These are phyloP conservation scores for Peucedramus taeniatus DNA, from an alignment of 2,113 vertebrate genomes.

Conservation along the genomic window DNA sequence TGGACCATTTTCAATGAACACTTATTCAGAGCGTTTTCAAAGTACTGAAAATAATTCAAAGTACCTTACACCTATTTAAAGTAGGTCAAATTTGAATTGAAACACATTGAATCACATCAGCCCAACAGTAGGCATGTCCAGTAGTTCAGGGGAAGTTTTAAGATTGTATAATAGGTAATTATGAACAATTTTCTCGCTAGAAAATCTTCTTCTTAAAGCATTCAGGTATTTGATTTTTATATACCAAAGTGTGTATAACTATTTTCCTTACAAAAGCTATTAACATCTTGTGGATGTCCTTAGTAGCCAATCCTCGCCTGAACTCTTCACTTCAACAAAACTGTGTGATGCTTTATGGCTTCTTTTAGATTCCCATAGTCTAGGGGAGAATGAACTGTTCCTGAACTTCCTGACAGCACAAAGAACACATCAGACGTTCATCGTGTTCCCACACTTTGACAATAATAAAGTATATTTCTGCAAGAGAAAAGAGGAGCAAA, in stretches of 20 bases:
- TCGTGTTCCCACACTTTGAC: background rate
- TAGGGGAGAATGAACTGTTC: background rate
- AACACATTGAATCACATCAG: background rate
- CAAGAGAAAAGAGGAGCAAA: background rate
- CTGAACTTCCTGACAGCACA: background rate
- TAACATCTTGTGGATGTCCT: background rate
- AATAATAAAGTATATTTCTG: background rate
- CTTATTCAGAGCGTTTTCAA: background rate
- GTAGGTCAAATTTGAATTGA: background rate
- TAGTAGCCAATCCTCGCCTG: background rate
- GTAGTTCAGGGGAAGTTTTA: background rate
- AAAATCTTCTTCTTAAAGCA: background rate
- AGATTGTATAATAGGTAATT: background rate
- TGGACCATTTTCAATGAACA: background rate
- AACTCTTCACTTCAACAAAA: background rate
- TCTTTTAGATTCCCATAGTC: background rate
- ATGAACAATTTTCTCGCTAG: background rate
- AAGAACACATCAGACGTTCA: background rate
- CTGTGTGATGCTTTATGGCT: background rate
- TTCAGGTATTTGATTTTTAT: background rate
- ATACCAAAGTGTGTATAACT: background rate
- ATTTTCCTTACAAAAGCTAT: background rate
- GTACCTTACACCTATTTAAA: background rate
- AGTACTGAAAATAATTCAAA: background rate
- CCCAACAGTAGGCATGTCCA: background rate